Base-by-base conservation (phyloP, 2,113 vertebrate species). In the Gymnarchus niloticus region DNA sequence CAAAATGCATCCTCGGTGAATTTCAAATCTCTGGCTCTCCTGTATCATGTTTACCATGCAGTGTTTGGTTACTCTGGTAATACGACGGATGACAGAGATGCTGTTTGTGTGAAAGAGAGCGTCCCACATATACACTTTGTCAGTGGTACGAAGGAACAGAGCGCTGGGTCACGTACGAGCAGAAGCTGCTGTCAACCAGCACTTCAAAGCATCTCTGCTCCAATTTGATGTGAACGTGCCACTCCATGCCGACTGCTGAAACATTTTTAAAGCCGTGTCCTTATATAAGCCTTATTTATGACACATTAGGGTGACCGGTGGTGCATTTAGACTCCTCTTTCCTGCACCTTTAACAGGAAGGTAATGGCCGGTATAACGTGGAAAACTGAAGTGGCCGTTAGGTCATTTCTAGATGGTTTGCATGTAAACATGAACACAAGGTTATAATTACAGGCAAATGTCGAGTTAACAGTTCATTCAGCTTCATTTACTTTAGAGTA, bases 51-150 rank as follows among this genome's bases (percentile, higher is more conserved):
- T 73, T 41, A 73, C 25, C 33, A 33, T 73, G n/a, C n/a, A 37
- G 33, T 28, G 65, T 69, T 69, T 69, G 61, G 61, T 73, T 73
- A 73, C 65, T 41, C 65, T 73, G 65, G 65, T 73, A 73, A 73
- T 73, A 41, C 41, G 33, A 73, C 19, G 65, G 41, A 73, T 73
- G 65, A 73, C 65, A 73, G 65, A 41, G 65, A 73, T 73, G 65
- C 33, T 73, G 33, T 73, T 73, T 73, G 65, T 73, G 65, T 41
- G 65, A 73, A 73, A 37, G 65, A 19, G 65, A 73, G 14, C 5
- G 1, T 73, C 41, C 65, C 65, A 73, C 33, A 41, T 73, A 73
- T 73, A 73, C 33, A 73, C 65, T 33, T 33, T 73, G 65, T 73
- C 65, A 73, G 65, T 33, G 41, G 65, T 73, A 73, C 65, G 41